Conservation (phyloP, 2,888 invertebrate species). For the Lepas anatifera region DNA sequence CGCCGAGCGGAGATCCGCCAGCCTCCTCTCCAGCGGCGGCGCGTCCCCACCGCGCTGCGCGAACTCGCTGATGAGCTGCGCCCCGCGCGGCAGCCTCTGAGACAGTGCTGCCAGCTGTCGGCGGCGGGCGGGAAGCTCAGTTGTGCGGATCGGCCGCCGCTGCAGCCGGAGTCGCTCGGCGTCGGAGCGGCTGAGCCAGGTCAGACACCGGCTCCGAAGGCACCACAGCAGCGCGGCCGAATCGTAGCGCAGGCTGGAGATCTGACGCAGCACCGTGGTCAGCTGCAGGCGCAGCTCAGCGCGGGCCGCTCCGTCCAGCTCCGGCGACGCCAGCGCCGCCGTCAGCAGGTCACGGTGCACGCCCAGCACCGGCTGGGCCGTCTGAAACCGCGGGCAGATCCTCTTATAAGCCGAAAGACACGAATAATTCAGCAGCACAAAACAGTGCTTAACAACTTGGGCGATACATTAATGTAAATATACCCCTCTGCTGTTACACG, state of each 20-base stretch:
- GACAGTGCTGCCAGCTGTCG: slow-evolving; percentile 38
- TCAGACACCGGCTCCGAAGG: slow-evolving; percentile 49
- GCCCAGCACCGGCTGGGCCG: background rate
- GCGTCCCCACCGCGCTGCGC: slow-evolving; percentile 22
- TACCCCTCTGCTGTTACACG: too few relatives aligned
- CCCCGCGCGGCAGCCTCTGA: slow-evolving; percentile 20
- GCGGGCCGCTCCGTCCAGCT: background rate
- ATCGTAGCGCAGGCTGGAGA: background rate
- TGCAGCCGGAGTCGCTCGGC: slow-evolving; percentile 62
- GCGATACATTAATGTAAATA: too few relatives aligned
- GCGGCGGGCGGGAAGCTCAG: slow-evolving; percentile 31
- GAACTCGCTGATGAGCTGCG: slow-evolving; percentile 21
- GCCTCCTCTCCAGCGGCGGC: slow-evolving; percentile 34
- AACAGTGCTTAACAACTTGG: too few relatives aligned
- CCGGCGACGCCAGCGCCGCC: slow-evolving; percentile 26
- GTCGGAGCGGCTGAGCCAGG: slow-evolving; percentile 52
- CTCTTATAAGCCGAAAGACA: too few relatives aligned
- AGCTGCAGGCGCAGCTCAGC: background rate
- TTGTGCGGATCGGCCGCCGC: slow-evolving; percentile 65
- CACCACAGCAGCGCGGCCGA: background rate
- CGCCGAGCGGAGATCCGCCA: slow-evolving; percentile 45
- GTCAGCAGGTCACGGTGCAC: slow-evolving; percentile 19
- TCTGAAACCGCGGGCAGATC: background rate
- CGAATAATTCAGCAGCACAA: too few relatives aligned
- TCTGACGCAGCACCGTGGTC: background rate